Evolutionary conservation across 1,140 invertebrate species (phyloP), one percentile per base, ranked within the genome.

Genomic region (Drosophila serrata): DNA sequence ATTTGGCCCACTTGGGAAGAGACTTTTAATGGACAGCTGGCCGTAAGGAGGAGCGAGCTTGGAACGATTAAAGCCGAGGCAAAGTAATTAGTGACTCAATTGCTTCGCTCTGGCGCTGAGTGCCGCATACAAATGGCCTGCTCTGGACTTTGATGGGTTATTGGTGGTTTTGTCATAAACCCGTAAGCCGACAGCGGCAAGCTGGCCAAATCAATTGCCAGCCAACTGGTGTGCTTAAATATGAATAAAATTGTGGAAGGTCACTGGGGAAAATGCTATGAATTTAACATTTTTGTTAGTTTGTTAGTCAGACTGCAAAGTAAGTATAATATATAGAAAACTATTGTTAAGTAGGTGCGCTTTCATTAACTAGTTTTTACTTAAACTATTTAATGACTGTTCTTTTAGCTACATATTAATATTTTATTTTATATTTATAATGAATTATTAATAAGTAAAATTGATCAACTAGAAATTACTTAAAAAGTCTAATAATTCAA

Each of bases 21-120:
- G 68, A 33, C 68, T 87, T 88, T 90, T 88, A 88, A 88, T 88
- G 82, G 82, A 86, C 75, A 87, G 69, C 60, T 43, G 62, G 45
- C 19, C 7, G 29, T 13, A 17, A 35, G 17, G 40, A 40, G 62
- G 42, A 40, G 68, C 35, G 22, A 19, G 42, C 53, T 33, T 51
- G 35, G 24, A 65, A 60, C 79, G 82, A 86, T 86, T 86, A 82
- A 82, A 82, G 75, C 73, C 72, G 55, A 78, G 76, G 53, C 68
- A 84, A 78, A 88, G 85, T 88, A 88, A 88, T 88, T 88, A 88
- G 84, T 88, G 79, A 88, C 84, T 90, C 84, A 90, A 88, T 88
- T 84, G 85, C 68, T 87, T 84, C 57, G 68, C 65, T 61, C 49
- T 70, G 75, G 61, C 73, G 73, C 49, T 69, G 73, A 81, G 82